These are phyloP conservation scores for Chrysopa pallens DNA, from an alignment of 1,140 invertebrate species.

Conservation along the genomic window DNA sequence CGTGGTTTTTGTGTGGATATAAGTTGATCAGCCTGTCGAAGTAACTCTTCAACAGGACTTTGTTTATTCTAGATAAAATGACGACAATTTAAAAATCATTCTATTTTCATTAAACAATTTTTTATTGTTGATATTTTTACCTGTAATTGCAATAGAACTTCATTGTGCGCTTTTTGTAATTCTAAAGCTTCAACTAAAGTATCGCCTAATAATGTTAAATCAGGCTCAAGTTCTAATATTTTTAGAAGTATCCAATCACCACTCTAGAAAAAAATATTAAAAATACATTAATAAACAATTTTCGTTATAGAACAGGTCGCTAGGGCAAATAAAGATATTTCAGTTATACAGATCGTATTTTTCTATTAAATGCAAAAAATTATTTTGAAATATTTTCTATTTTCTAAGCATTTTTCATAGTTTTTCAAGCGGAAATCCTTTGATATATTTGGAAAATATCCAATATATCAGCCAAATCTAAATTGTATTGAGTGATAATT, in stretches of 20 bases:
- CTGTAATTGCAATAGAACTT: slow-evolving; percentile 68
- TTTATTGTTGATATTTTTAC: slow-evolving; percentile 24
- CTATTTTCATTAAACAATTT: neutral
- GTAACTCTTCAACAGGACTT: slow-evolving; percentile 75
- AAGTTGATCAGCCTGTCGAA: slow-evolving; percentile 68
- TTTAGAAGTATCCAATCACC: slow-evolving; percentile 68
- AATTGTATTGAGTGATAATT: too few species aligned
- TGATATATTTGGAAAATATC: too few species aligned
- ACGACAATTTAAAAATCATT: neutral
- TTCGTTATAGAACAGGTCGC: too few species aligned
- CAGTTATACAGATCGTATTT: too few species aligned
- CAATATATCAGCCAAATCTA: too few species aligned
- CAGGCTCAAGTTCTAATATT: slow-evolving; percentile 70
- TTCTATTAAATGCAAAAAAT: too few species aligned
- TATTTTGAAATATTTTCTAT: too few species aligned
- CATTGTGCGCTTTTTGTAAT: slow-evolving; percentile 59
- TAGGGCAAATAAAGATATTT: too few species aligned
- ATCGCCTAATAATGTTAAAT: slow-evolving; percentile 61
- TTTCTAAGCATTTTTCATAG: too few species aligned
- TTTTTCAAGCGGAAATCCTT: too few species aligned
- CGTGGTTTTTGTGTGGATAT: slow-evolving; percentile 59
- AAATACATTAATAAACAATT: too few species aligned
- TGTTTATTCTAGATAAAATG: slow-evolving; percentile 56
- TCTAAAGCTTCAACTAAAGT: slow-evolving; percentile 57
- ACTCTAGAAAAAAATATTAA: slow-evolving; percentile 39